These are phyloP conservation scores for Eidolon helvum DNA, from an alignment of 2,113 vertebrate species.

Conservation along the genomic window DNA sequence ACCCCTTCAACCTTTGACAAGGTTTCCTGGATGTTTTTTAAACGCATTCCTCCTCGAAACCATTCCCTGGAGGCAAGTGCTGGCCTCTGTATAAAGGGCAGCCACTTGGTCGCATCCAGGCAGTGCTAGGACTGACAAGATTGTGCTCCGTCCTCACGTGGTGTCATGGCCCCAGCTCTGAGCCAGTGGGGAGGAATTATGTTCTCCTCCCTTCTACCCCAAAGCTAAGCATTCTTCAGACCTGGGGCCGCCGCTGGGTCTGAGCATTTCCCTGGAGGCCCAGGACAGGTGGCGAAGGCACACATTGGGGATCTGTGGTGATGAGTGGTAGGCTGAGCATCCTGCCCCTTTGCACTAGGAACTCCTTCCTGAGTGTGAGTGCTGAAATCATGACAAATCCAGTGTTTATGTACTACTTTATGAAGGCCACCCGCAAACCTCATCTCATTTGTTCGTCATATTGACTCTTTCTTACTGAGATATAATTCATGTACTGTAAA, in stretches of 20 bases:
- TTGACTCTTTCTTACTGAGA: background rate
- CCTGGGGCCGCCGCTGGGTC: background rate
- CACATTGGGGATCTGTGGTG: too few relatives aligned
- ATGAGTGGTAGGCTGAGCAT: rapidly evolving
- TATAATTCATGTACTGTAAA: too few relatives aligned
- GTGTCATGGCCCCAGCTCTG: background rate
- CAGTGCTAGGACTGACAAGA: background rate
- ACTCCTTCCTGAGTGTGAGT: rapidly evolving
- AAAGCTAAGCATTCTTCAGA: background rate
- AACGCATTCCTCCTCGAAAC: background rate
- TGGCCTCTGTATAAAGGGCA: background rate
- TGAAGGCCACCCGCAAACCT: background rate
- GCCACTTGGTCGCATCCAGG: background rate
- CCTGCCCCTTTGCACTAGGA: background rate
- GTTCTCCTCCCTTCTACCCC: background rate
- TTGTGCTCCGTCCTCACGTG: background rate
- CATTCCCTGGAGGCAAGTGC: background rate
- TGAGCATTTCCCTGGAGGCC: background rate
- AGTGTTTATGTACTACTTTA: background rate
- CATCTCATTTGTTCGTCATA: background rate
- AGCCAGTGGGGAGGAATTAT: background rate
- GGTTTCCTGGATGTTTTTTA: background rate
- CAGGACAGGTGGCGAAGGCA: background rate
- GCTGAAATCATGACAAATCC: background rate
- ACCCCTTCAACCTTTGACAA: background rate